phyloP scores from a whole-genome alignment of 30 jellyfish, hydroid and myxozoan genomes.

The Catostylus mosaicus region DNA sequence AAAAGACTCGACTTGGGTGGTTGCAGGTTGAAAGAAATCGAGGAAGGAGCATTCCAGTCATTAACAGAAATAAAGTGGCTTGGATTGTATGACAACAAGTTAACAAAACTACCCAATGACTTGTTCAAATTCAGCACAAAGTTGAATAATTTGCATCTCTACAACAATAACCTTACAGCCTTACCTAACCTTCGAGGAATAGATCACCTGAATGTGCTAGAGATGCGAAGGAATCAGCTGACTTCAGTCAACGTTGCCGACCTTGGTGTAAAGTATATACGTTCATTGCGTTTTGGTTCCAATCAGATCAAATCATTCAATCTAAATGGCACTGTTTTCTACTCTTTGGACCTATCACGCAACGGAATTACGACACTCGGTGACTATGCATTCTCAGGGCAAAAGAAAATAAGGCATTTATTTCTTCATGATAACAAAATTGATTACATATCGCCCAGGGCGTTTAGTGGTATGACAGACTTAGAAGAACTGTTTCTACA shows the following conservation, averaged over 20 bases:
- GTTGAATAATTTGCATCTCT: not conserved
- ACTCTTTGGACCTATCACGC: conserved; percentile 28
- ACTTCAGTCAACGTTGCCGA: not conserved
- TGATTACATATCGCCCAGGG: conserved; percentile 27
- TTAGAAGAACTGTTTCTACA: conserved; percentile 30
- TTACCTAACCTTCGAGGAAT: conserved; percentile 39
- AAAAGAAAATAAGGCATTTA: not conserved
- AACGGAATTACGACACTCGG: conserved; percentile 12
- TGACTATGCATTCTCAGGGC: conserved; percentile 31
- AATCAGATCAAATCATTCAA: conserved; percentile 35
- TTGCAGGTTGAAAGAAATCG: conserved; percentile 20
- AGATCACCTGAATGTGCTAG: not conserved
- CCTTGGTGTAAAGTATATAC: not conserved
- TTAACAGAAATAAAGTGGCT: not conserved
- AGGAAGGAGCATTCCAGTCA: conserved; percentile 31
- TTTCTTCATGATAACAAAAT: conserved; percentile 41
- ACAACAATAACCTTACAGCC: conserved; percentile 7
- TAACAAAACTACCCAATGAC: conserved; percentile 20
- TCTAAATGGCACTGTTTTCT: not conserved
- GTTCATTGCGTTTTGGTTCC: not conserved
- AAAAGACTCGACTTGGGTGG: not conserved
- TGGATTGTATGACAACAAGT: conserved; percentile 10
- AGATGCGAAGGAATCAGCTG: conserved; percentile 15
- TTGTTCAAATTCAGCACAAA: not conserved
- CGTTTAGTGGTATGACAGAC: conserved; percentile 40